Evolutionary conservation across 2,888 invertebrate species (phyloP), one percentile per base, ranked within the genome.

Genomic region (Priapulus caudatus): DNA sequence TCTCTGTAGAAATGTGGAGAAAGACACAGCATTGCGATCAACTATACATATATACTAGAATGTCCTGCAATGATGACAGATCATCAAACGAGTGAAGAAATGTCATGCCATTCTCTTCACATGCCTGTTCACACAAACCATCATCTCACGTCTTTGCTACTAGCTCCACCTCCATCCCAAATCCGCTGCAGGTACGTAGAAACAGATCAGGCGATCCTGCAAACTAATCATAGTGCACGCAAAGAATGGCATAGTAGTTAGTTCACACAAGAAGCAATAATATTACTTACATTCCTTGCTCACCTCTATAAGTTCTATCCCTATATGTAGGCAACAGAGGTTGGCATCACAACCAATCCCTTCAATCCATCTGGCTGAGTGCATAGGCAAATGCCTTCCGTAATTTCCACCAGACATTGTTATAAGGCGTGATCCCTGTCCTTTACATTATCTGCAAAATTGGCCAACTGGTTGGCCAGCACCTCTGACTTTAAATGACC

Each of bases 351-450:
- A 44, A 68, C 64, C 10, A 61, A 45, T 1, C 64, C 66, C 4
- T 58, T 52, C 4, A 64, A 53, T 15, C 57, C 22, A 56, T 22
- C 20, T 56, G 52, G 3, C 58, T 54, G 47, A 64, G 58, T 23
- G 64, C 59, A 51, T 62, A 60, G 3, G 68, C 66, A 57, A 70
- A 70, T 2, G 69, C 65, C 52, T 65, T 66, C 70, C 70, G 59
- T 68, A 70, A 53, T 70, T 70, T 18, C 70, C 70, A 18, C 67
- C 69, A 18, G 70, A 70, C 59, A 67, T 63, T 1, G 69, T 65
- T 4, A 70, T 59, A 20, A 66, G 58, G 3, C 20, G 19, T 15
- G 48, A 20, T 48, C 18, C 43, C n/a, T 16, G 2, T 16, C 53
- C 20, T 53, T 57, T 1, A 58, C 58, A 21, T 60, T 59, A 18